Evolutionary conservation across 2,888 invertebrate species (phyloP), one percentile per base, ranked within the genome.

Genomic region (Drosophila nigritarsus): DNA sequence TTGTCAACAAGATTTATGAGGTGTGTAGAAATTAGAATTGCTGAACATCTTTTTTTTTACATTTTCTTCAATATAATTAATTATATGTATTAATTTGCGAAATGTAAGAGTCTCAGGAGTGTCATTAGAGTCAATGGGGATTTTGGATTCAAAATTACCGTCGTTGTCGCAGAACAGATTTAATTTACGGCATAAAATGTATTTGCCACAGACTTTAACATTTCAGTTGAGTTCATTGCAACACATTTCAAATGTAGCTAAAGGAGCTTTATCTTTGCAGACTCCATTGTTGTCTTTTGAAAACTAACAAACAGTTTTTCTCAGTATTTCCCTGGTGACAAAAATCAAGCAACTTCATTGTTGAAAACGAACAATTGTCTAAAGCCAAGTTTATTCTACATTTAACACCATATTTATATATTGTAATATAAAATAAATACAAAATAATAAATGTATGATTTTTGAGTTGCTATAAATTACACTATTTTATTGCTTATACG

Each of bases 401-500:
- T 24, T 24, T 1, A 24, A 24, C 24, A 24, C 24, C 24, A 24
- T 24, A 24, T 24, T 24, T 24, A 24, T 24, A 24, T 24, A 24
- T 24, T 24, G 24, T 24, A 24, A 24, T 24, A 24, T 24, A 24
- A 24, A 24, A 24, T 24, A 24, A 24, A 24, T 24, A 24, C 24
- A 24, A 24, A 24, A 24, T 24, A 24, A 24, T 24, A 24, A 24
- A 24, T 24, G 24, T 24, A 24, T 24, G 24, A 24, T 24, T 24
- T 24, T 24, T 24, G 24, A 24, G 24, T 24, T 24, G 24, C 24
- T 24, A 24, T 24, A 24, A 7, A n/a, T n/a, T n/a, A n/a, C n/a
- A 32, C 34, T 36, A 49, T 78, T 63, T 62, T 56, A 45, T 63
- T 65, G 63, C 62, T 34, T 65, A 69, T 56, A 73, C 59, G 53